A percentile compares a stretch with the other conserved stretches of the same genome.
Evolutionary conservation across 1,140 invertebrate genomes (phyloP).

Genomic region (Drusus annulatus): DNA sequence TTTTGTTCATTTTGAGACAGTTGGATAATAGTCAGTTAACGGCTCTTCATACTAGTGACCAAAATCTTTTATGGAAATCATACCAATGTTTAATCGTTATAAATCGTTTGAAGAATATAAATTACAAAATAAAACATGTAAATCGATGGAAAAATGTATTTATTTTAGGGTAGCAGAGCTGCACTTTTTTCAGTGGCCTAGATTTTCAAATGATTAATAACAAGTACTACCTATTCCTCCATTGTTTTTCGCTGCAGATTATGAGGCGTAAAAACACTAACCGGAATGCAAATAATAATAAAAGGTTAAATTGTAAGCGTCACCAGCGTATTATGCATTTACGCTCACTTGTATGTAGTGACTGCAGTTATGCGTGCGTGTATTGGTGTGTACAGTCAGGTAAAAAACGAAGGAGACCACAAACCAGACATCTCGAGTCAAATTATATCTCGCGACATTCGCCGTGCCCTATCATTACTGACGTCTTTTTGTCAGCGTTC

Average conservation of each 20-base stretch:
- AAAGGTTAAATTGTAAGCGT: not conserved
- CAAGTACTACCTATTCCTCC: no score
- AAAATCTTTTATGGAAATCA: no score
- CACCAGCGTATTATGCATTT: not conserved
- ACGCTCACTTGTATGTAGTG: not conserved
- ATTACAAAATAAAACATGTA: no score
- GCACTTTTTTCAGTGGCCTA: no score
- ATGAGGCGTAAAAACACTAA: not conserved
- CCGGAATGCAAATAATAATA: constrained; percentile 23
- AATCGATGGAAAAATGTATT: no score
- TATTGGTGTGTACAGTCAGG: not conserved
- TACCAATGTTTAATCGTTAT: no score
- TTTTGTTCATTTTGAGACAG: no score
- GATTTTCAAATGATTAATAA: no score
- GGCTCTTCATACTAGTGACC: no score
- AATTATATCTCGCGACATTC: constrained; percentile 48
- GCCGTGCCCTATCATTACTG: constrained; percentile 48
- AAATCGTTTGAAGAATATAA: no score
- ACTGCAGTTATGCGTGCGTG: not conserved
- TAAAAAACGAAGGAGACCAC: constrained; percentile 2
- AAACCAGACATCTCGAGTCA: constrained; percentile 25
- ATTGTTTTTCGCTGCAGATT: not conserved
- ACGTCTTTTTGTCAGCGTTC: constrained; percentile 39
- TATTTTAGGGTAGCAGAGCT: no score
- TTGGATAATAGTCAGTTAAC: no score